A percentile compares a stretch with the other conserved stretches of the same genome.
These are phyloP conservation scores for Pinctada fucata DNA, from an alignment of 2,888 invertebrate species.

Conservation along the genomic window DNA sequence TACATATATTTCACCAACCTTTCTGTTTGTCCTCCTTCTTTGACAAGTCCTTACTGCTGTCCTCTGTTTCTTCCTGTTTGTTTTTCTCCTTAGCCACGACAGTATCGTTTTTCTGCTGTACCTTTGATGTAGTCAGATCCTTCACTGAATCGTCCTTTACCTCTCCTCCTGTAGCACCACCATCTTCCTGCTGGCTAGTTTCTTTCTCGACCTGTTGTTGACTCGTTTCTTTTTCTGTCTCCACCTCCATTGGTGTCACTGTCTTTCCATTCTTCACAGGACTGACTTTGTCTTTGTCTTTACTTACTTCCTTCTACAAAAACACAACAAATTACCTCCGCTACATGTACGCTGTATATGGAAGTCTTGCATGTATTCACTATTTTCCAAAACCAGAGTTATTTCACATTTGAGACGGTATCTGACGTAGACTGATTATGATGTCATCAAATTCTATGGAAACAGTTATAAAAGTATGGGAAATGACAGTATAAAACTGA, in stretches of 20 bases:
- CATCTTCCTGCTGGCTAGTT: constrained; percentile 1
- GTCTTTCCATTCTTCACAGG: neutral
- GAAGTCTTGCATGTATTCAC: too few relatives aligned
- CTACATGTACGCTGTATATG: too few relatives aligned
- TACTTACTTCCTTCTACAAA: neutral
- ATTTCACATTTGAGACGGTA: too few relatives aligned
- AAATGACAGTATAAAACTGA: too few relatives aligned
- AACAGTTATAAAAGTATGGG: too few relatives aligned
- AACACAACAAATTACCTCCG: too few relatives aligned
- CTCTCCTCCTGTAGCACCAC: constrained; percentile 3
- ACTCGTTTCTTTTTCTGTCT: constrained; percentile 40
- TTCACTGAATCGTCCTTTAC: constrained; percentile 11
- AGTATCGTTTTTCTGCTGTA: neutral
- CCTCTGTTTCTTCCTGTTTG: neutral
- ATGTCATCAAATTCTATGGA: too few relatives aligned
- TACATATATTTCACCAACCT: too few relatives aligned
- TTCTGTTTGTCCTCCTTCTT: too few relatives aligned
- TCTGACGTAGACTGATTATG: too few relatives aligned
- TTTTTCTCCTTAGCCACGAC: neutral
- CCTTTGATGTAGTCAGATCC: neutral
- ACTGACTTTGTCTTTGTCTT: constrained; percentile 8
- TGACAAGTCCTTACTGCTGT: neutral
- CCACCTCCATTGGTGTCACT: neutral
- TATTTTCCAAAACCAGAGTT: too few relatives aligned
- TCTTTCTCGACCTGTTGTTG: constrained; percentile 37